Evolutionary conservation across 2,888 invertebrate genomes (phyloP).

Genomic region (Gnatocerus cornutus): DNA sequence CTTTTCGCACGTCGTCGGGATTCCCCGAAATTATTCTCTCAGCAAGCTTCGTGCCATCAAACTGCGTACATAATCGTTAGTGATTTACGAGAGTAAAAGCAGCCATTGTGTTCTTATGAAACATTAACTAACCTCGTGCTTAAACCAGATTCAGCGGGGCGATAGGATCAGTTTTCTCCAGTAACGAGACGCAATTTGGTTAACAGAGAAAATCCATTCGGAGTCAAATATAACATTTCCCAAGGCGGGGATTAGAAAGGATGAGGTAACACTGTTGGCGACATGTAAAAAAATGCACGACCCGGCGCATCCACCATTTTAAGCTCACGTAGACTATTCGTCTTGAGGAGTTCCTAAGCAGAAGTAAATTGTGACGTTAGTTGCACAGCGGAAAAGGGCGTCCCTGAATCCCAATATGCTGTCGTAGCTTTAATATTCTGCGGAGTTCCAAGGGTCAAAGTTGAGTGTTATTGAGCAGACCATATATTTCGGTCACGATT

Average conservation of each 20-base stretch:
- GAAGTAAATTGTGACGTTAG: slow-evolving; percentile 13
- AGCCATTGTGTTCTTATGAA: slow-evolving; percentile 17
- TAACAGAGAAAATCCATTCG: too few species aligned
- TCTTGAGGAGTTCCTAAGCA: neutral
- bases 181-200: too few species aligned
- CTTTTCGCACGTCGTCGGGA: neutral
- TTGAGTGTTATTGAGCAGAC: slow-evolving; percentile 52
- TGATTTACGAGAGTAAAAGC: slow-evolving; percentile 18
- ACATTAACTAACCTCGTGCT: slow-evolving; percentile 23
- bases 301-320: too few species aligned
- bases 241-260: too few species aligned
- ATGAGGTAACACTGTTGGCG: too few species aligned
- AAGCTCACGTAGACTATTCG: slow-evolving; percentile 1
- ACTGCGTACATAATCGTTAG: slow-evolving; percentile 14
- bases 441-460: slow-evolving; percentile 40
- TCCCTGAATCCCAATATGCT: slow-evolving; percentile 42
- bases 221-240: too few species aligned
- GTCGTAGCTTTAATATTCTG: slow-evolving; percentile 49
- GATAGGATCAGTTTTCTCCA: too few species aligned
- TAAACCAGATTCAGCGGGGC: slow-evolving; percentile 8
- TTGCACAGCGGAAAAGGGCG: slow-evolving; percentile 15
- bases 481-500: slow-evolving; percentile 54
- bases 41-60: slow-evolving; percentile 6
- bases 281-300: too few species aligned
- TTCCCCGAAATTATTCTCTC: neutral